Conservation (phyloP, 2,113 vertebrate species). For the Motacilla tschutschensis region DNA sequence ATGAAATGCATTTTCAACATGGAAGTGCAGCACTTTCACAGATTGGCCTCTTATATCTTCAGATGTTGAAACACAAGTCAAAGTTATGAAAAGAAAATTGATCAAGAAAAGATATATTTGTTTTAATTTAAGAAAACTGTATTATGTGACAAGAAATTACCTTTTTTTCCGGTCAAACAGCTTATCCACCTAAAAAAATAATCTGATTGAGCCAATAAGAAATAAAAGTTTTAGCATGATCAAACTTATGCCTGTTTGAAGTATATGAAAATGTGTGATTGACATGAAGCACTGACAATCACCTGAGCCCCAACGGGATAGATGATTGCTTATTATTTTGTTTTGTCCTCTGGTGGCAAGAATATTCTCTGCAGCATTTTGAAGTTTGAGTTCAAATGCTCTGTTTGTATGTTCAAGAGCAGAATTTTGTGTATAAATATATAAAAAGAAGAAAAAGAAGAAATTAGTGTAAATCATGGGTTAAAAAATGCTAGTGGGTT, state of each 20-base stretch:
- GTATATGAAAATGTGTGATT: neutral
- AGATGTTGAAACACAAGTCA: neutral
- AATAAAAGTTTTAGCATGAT: neutral
- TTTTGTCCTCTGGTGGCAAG: neutral
- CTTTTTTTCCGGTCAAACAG: neutral
- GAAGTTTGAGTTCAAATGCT: neutral
- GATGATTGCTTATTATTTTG: neutral
- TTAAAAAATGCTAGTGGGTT: neutral
- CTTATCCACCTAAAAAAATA: neutral
- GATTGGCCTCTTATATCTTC: neutral
- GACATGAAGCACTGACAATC: neutral
- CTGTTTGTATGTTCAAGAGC: neutral
- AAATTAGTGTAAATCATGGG: neutral
- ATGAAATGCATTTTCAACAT: neutral
- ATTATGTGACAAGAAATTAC: neutral
- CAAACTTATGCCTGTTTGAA: neutral
- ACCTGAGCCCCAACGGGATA: neutral
- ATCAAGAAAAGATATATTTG: neutral
- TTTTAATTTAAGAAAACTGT: neutral
- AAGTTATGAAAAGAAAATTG: neutral
- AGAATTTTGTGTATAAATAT: neutral
- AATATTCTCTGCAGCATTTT: neutral
- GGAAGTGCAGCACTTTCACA: neutral
- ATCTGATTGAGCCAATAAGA: neutral
- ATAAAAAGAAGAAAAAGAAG: neutral